Conservation (phyloP, 2,113 vertebrate species). For the Charina bottae region DNA sequence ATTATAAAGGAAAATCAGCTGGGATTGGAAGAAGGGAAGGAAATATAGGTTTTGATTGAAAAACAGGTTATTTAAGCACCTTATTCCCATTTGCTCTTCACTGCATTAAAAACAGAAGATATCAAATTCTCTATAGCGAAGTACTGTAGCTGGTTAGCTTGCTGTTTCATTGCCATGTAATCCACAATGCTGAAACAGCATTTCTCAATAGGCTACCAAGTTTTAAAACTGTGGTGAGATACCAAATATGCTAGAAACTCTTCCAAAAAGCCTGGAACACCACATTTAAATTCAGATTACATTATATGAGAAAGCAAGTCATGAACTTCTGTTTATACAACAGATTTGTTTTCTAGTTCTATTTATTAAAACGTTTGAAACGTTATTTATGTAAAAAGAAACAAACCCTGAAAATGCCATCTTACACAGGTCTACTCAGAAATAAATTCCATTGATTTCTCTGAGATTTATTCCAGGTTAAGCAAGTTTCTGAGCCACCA, state of each 20-base stretch:
- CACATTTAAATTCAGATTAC: background rate
- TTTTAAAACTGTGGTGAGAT: background rate
- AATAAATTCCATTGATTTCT: background rate
- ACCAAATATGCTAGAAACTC: background rate
- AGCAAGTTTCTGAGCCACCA: background rate
- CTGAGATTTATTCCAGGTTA: background rate
- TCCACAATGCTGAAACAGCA: background rate
- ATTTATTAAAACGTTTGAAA: background rate
- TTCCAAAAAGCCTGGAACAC: background rate
- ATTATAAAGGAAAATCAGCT: background rate
- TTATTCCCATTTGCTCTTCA: background rate
- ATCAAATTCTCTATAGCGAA: background rate
- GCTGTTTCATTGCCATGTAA: background rate
- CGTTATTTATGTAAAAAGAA: background rate
- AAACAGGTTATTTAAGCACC: background rate
- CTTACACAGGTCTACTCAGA: background rate
- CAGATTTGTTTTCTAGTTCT: background rate
- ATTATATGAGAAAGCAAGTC: too few relatives aligned
- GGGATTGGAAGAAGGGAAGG: background rate
- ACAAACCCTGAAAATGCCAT: background rate
- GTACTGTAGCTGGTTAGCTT: background rate
- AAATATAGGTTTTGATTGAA: background rate
- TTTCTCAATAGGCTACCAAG: background rate
- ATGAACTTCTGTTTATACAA: background rate
- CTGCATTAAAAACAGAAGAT: background rate